Evolutionary conservation across 1,140 invertebrate species (phyloP).

Genomic region (Caenorhabditis brenneri): DNA sequence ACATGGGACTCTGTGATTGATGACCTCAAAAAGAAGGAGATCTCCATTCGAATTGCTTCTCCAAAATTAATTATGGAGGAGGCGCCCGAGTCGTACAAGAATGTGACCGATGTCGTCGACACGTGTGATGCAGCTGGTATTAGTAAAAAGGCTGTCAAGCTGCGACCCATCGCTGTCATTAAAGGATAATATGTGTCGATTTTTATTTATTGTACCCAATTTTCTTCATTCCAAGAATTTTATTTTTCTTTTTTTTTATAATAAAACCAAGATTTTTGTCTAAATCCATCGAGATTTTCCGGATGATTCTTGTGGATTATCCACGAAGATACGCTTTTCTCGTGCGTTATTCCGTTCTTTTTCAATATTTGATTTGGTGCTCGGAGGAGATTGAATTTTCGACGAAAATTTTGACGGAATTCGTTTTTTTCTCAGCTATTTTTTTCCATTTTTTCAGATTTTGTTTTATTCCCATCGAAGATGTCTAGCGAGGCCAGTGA

Average conservation of each 20-base stretch:
- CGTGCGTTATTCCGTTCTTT: too few relatives aligned
- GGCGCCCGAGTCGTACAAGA: constrained; percentile 94
- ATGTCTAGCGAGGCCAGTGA: too few relatives aligned
- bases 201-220: not conserved
- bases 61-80: constrained; percentile 99
- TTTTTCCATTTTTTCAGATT: too few relatives aligned
- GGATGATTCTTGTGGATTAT: too few relatives aligned
- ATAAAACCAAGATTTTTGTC: not conserved
- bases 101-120: constrained; percentile 98
- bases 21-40: constrained; percentile 87
- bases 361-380: too few relatives aligned
- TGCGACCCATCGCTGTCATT: constrained; percentile 96
- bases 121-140: constrained; percentile 97
- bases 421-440: too few relatives aligned
- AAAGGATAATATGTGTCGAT: constrained; percentile 78
- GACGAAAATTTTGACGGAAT: too few relatives aligned
- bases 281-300: too few relatives aligned
- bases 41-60: constrained; percentile 95
- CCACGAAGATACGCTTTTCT: too few relatives aligned
- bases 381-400: too few relatives aligned
- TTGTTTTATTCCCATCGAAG: too few relatives aligned
- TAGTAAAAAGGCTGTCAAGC: constrained; percentile 94
- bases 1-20: constrained; percentile 89
- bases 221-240: not conserved
- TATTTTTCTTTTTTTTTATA: not conserved